phyloP scores from a whole-genome alignment of 2,113 vertebrate species.

The human (Homo sapiens) region GRCh38 chr2:98899501-98900000 shows the following conservation, averaged over 20 bases:
- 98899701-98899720: background rate
- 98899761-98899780: background rate
- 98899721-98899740: fast-evolving
- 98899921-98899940: no score
- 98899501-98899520: background rate
- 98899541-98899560: background rate
- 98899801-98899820: no score
- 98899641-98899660: no score
- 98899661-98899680: background rate
- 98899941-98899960: no score
- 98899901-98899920: no score
- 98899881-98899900: no score
- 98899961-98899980: no score
- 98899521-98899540: background rate
- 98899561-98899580: background rate
- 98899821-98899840: fast-evolving
- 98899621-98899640: no score
- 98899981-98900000: no score
- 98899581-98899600: background rate
- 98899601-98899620: no score
- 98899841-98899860: no score
- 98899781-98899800: fast-evolving
- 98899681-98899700: background rate
- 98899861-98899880: no score
- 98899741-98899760: background rate